These are phyloP conservation scores for Chymomyza fuscimana DNA, from an alignment of 2,888 invertebrate species.

Conservation along the genomic window DNA sequence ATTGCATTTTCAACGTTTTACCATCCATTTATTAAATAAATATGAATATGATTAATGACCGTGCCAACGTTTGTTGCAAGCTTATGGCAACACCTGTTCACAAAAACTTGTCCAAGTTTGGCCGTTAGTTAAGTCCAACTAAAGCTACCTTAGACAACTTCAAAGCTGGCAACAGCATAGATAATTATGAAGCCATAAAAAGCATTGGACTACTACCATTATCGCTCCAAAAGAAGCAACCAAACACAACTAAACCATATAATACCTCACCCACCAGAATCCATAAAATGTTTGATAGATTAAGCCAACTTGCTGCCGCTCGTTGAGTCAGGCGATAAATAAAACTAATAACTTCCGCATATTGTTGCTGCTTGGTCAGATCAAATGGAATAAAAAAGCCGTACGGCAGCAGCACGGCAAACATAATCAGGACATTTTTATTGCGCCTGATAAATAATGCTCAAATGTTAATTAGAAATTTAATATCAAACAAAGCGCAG, in stretches of 20 bases:
- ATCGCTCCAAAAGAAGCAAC: background rate
- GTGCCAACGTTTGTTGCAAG: constrained; percentile 9
- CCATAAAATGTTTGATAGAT: constrained; percentile 58
- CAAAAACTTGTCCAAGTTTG: constrained; percentile 11
- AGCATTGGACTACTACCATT: constrained; percentile 1
- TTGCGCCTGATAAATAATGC: constrained; percentile 74
- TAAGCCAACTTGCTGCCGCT: constrained; percentile 33
- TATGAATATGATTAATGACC: background rate
- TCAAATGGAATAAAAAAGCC: constrained; percentile 47
- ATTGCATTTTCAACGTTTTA: constrained; percentile 18
- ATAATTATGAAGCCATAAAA: constrained; percentile 52
- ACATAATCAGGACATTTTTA: constrained; percentile 75
- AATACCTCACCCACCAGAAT: constrained; percentile 20
- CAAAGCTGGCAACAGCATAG: constrained; percentile 14
- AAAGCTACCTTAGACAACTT: background rate
- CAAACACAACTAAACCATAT: constrained; percentile 4
- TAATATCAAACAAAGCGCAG: constrained; percentile 52
- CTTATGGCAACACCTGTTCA: constrained; percentile 7
- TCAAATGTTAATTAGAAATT: constrained; percentile 76
- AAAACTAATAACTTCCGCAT: constrained; percentile 48
- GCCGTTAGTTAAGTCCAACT: constrained; percentile 4
- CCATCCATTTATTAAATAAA: background rate
- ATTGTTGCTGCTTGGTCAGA: constrained; percentile 16
- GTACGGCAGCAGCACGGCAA: constrained; percentile 10
- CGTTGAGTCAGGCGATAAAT: constrained; percentile 48